Evolutionary conservation across 2,888 invertebrate species (phyloP).

Genomic region (Phengaris alcon): DNA sequence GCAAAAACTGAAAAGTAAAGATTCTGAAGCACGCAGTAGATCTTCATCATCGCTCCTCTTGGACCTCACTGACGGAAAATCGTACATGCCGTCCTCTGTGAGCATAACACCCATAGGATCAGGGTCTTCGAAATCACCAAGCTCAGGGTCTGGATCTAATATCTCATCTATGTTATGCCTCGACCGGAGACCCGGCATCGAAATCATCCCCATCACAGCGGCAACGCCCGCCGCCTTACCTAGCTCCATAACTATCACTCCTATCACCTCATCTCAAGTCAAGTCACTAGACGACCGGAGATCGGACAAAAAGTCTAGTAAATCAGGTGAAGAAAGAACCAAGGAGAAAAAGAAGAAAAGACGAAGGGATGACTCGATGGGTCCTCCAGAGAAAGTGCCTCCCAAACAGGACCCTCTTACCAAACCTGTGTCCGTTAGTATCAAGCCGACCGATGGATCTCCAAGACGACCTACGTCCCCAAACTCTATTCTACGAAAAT

Average conservation of each 20-base stretch:
- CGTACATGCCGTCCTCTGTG: conserved; percentile 74
- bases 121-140: conserved; percentile 79
- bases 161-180: conserved; percentile 81
- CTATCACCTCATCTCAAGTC: conserved; percentile 82
- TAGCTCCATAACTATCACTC: conserved; percentile 92
- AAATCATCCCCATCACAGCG: conserved; percentile 89
- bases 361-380: conserved; percentile 87
- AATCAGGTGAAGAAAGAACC: conserved; percentile 68
- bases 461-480: conserved; percentile 84
- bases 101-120: conserved; percentile 74
- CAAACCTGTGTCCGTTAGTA: conserved; percentile 86
- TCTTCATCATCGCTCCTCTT: conserved; percentile 67
- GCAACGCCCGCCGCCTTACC: conserved; percentile 82
- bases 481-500: conserved; percentile 82
- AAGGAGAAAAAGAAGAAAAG: conserved; percentile 87
- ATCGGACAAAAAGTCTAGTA: conserved; percentile 71
- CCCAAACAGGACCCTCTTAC: conserved; percentile 85
- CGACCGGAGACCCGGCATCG: conserved; percentile 87
- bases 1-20: conserved; percentile 81
- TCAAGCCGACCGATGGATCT: conserved; percentile 83
- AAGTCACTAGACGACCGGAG: conserved; percentile 70
- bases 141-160: conserved; percentile 80
- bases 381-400: conserved; percentile 90
- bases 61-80: conserved; percentile 78
- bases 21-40: conserved; percentile 70